phyloP scores from a whole-genome alignment of 2,797 vertebrate species.

The Phoxinus dragarum region DNA sequence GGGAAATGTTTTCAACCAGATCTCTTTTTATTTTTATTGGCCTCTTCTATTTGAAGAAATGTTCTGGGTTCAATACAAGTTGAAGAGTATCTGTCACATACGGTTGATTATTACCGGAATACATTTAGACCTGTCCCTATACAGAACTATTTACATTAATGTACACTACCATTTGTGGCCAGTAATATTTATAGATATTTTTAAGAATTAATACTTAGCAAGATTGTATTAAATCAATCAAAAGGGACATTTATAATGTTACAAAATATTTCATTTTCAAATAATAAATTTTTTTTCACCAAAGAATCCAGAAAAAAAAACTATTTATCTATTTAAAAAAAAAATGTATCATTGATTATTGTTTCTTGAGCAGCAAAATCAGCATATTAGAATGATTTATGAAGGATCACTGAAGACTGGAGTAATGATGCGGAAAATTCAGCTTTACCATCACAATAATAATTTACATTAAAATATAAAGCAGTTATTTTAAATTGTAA shows the following conservation, averaged over 20 bases:
- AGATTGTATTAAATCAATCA: neutral
- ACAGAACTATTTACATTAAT: neutral
- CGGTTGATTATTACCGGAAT: neutral
- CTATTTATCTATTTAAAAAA: too few relatives aligned
- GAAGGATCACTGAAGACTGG: neutral
- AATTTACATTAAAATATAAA: neutral
- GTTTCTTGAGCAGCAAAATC: neutral
- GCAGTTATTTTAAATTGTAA: neutral
- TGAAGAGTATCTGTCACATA: neutral
- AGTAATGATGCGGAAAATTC: neutral
- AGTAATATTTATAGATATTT: neutral
- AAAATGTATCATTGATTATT: too few relatives aligned
- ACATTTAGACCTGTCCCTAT: neutral
- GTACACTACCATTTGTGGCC: neutral
- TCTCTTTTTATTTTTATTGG: neutral
- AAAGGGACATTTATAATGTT: neutral
- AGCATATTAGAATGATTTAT: neutral
- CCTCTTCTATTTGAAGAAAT: conserved; percentile 12
- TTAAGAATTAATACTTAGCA: too few relatives aligned
- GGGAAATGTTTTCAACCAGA: neutral
- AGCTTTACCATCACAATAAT: neutral
- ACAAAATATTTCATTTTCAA: neutral
- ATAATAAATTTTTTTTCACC: neutral
- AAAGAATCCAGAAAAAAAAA: neutral
- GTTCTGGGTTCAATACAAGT: neutral